phyloP scores from a whole-genome alignment of 2,113 vertebrate species.

The Mesitornis unicolor region DNA sequence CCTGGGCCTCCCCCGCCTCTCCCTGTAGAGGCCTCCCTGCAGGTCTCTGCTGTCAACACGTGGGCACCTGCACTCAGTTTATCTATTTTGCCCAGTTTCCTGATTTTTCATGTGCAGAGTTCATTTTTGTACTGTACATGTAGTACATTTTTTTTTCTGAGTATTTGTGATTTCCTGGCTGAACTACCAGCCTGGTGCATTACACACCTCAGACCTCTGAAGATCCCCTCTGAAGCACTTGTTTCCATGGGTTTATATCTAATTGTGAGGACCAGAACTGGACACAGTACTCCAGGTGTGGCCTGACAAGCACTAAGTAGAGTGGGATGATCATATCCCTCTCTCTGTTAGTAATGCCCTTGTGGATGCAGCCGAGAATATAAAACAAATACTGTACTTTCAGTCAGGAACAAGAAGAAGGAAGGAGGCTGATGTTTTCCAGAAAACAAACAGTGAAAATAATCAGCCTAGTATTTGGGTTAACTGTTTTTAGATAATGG shows the following conservation, averaged over 20 bases:
- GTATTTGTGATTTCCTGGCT: background rate
- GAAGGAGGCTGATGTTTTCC: background rate
- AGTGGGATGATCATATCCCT: background rate
- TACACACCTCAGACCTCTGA: background rate
- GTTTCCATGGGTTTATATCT: background rate
- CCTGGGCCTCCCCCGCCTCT: accelerated
- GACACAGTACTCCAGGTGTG: too few relatives aligned
- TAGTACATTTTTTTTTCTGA: background rate
- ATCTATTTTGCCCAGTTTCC: background rate
- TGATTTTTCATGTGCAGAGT: background rate
- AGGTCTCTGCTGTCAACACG: too few relatives aligned
- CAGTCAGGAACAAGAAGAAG: background rate
- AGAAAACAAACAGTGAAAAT: background rate
- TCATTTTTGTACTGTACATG: background rate
- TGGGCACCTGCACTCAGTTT: too few relatives aligned
- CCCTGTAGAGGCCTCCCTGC: background rate
- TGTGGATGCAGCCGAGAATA: background rate
- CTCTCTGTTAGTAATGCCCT: background rate
- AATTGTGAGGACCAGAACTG: too few relatives aligned
- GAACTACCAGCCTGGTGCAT: background rate
- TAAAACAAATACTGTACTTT: background rate
- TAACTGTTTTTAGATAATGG: background rate
- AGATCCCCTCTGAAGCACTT: background rate
- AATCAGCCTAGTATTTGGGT: background rate
- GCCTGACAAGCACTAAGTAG: too few relatives aligned